These are phyloP conservation scores for Potamarius usumacintae DNA, from an alignment of 2,113 vertebrate genomes.

Conservation along the genomic window DNA sequence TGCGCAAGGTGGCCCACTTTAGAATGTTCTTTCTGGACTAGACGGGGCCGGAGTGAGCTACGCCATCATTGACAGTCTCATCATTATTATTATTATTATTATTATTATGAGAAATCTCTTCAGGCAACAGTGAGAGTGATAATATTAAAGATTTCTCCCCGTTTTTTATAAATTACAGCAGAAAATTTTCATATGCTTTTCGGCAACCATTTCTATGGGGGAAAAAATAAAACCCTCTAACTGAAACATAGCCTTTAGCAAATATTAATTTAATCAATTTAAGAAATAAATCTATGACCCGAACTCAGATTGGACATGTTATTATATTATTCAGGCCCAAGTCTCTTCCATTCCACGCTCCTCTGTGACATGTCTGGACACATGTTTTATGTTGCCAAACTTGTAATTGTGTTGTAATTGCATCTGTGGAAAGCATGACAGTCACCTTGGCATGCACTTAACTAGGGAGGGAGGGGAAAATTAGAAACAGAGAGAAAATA, in stretches of 20 bases:
- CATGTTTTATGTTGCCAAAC: conserved; percentile 50
- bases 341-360: conserved; percentile 36
- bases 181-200: background rate
- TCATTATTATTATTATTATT: background rate
- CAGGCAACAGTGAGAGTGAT: background rate
- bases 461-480: conserved; percentile 30
- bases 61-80: too few species aligned
- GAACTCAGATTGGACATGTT: background rate
- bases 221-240: background rate
- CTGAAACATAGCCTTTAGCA: background rate
- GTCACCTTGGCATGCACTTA: conserved; percentile 56
- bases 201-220: background rate
- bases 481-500: conserved; percentile 46
- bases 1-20: too few species aligned
- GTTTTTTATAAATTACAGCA: background rate
- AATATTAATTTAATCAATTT: conserved; percentile 25
- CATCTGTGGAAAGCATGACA: conserved; percentile 58
- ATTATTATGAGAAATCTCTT: background rate
- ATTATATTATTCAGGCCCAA: conserved; percentile 35
- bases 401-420: conserved; percentile 60
- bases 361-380: conserved; percentile 49
- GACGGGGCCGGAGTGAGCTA: too few species aligned
- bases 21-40: too few species aligned
- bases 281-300: conserved; percentile 18
- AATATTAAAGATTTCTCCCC: background rate